phyloP scores from a whole-genome alignment of 2,888 invertebrate genomes.

The Eremobia ochroleuca region DNA sequence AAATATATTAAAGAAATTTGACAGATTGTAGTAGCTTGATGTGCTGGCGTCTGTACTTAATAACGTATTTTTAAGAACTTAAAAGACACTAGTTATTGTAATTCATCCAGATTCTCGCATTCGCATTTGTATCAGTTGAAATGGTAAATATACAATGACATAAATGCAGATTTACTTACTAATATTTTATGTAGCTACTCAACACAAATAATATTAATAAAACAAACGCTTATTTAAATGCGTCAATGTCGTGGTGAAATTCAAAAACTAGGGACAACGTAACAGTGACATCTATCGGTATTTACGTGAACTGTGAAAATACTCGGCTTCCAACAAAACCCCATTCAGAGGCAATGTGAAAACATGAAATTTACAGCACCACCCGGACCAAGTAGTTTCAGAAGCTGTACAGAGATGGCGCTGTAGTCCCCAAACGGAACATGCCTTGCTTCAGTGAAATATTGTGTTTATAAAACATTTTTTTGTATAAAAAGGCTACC shows the following conservation, averaged over 20 bases:
- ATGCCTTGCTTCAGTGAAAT: neutral
- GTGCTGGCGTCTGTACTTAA: too few relatives aligned
- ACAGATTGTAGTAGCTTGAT: too few relatives aligned
- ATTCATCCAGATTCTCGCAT: neutral
- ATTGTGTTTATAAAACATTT: neutral
- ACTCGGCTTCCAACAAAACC: slow-evolving; percentile 34
- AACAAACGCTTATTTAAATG: neutral
- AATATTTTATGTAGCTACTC: neutral
- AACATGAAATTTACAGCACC: slow-evolving; percentile 62
- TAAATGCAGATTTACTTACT: neutral
- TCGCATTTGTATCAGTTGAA: neutral
- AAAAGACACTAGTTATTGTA: neutral
- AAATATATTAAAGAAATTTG: too few relatives aligned
- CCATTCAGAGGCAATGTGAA: slow-evolving; percentile 32
- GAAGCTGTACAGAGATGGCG: slow-evolving; percentile 62
- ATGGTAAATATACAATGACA: neutral
- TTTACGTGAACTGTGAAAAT: slow-evolving; percentile 39
- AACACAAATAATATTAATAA: too few relatives aligned
- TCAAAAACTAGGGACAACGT: neutral
- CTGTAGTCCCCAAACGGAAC: slow-evolving; percentile 28
- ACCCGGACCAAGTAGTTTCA: slow-evolving; percentile 45
- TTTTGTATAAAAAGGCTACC: neutral
- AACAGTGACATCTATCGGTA: slow-evolving; percentile 58
- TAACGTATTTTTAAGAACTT: neutral
- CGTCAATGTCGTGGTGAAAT: neutral